Evolutionary conservation across 2,888 invertebrate genomes (phyloP).

Genomic region (Drosophila colorata): DNA sequence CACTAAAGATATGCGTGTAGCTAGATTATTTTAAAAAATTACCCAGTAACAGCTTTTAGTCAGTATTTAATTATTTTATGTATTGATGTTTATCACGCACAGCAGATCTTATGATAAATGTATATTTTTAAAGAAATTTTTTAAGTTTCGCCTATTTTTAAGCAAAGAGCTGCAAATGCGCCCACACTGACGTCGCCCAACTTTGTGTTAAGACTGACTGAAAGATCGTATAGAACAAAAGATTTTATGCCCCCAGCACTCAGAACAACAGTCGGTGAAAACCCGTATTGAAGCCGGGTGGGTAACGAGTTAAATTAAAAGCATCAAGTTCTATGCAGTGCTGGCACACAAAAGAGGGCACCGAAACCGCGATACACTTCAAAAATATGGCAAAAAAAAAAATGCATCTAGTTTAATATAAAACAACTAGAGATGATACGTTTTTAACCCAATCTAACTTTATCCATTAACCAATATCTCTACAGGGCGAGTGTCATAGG

Average conservation of each 20-base stretch:
- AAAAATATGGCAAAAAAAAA: background rate
- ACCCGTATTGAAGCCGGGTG: constrained; percentile 55
- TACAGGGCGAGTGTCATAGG: background rate
- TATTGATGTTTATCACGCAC: constrained; percentile 24
- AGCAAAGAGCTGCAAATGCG: constrained; percentile 22
- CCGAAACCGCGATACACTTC: constrained; percentile 23
- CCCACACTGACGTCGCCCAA: constrained; percentile 38
- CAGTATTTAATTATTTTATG: constrained; percentile 5
- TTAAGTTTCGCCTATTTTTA: constrained; percentile 7
- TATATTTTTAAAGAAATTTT: background rate
- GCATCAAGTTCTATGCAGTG: constrained; percentile 33
- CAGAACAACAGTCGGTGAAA: constrained; percentile 42
- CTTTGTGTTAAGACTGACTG: constrained; percentile 59
- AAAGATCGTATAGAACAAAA: constrained; percentile 58
- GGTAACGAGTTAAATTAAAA: constrained; percentile 50
- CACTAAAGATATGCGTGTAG: background rate
- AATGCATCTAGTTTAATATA: no score
- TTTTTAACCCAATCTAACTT: background rate
- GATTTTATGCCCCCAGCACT: constrained; percentile 44
- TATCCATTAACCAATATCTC: background rate
- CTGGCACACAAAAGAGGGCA: background rate
- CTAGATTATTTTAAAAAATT: constrained; percentile 1
- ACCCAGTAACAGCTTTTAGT: background rate
- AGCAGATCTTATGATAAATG: background rate
- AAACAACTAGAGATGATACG: no score